A percentile compares a stretch with the other conserved stretches of the same genome.
These are phyloP conservation scores for Andrena bicolor DNA, from an alignment of 2,888 invertebrate species.

Conservation along the genomic window DNA sequence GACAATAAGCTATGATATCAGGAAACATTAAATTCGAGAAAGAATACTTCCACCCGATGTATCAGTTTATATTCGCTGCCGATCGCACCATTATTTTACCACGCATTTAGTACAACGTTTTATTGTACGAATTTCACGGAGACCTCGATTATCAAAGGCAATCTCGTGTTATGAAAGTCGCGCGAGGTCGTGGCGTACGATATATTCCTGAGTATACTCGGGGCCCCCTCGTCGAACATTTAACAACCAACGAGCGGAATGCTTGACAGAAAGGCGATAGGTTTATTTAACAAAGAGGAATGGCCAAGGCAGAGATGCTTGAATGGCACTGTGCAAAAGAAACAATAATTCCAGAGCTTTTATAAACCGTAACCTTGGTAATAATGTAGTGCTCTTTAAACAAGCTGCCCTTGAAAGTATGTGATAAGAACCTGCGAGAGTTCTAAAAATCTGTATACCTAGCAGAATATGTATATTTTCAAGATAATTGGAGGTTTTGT, in stretches of 20 bases:
- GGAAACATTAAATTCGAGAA: slow-evolving; percentile 41
- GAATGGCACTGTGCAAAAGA: slow-evolving; percentile 34
- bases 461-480: slow-evolving; percentile 38
- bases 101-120: slow-evolving; percentile 18
- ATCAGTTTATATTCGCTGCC: slow-evolving; percentile 28
- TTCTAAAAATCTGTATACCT: slow-evolving; percentile 18
- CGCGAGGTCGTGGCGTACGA: slow-evolving; percentile 5
- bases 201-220: slow-evolving; percentile 2
- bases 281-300: slow-evolving; percentile 23
- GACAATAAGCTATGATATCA: slow-evolving; percentile 53
- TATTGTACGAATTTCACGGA: not conserved
- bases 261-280: slow-evolving; percentile 6
- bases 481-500: slow-evolving; percentile 25
- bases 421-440: slow-evolving; percentile 35
- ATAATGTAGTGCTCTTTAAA: slow-evolving; percentile 55
- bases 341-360: slow-evolving; percentile 5
- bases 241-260: slow-evolving; percentile 27
- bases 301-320: slow-evolving; percentile 5
- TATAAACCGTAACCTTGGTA: slow-evolving; percentile 13
- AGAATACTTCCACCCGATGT: slow-evolving; percentile 44
- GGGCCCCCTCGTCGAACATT: not conserved
- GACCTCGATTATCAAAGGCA: not conserved
- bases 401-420: slow-evolving; percentile 38
- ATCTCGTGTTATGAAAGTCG: not conserved
- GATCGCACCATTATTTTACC: slow-evolving; percentile 43